Percentiles rank a stretch among this genome's conserved stretches.
phyloP scores from a whole-genome alignment of 2,797 vertebrate species.

The Alauda arvensis region DNA sequence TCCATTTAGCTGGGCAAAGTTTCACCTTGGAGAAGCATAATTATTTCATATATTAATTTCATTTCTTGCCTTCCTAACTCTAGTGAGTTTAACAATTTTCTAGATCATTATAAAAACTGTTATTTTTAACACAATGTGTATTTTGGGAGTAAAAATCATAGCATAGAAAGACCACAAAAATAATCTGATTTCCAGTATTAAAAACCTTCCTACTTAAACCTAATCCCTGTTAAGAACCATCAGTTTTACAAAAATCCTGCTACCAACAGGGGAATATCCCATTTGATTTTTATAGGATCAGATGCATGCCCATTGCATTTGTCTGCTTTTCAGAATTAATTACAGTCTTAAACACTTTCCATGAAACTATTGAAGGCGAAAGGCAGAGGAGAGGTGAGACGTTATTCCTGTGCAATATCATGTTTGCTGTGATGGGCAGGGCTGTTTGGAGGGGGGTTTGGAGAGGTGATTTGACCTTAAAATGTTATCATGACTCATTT shows the following conservation, averaged over 20 bases:
- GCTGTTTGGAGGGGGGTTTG: background rate
- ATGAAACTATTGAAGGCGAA: background rate
- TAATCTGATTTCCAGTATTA: background rate
- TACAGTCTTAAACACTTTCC: background rate
- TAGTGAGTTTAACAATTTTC: background rate
- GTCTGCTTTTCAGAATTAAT: slow-evolving; percentile 6
- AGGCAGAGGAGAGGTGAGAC: background rate
- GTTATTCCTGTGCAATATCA: background rate
- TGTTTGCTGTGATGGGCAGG: background rate
- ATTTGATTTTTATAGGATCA: slow-evolving; percentile 9
- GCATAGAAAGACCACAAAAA: background rate
- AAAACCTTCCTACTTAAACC: background rate
- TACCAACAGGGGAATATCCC: background rate
- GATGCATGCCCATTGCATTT: background rate
- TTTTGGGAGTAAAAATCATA: background rate
- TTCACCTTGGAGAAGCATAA: background rate
- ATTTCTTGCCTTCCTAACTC: background rate
- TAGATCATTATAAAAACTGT: background rate
- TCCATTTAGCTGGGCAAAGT: background rate
- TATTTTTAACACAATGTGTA: background rate
- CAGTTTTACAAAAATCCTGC: background rate
- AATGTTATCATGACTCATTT: background rate
- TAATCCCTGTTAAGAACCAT: background rate
- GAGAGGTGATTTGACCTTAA: background rate
- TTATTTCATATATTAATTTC: background rate